Evolutionary conservation across 2,888 invertebrate genomes (phyloP).

Genomic region (Cotesia congregata): DNA sequence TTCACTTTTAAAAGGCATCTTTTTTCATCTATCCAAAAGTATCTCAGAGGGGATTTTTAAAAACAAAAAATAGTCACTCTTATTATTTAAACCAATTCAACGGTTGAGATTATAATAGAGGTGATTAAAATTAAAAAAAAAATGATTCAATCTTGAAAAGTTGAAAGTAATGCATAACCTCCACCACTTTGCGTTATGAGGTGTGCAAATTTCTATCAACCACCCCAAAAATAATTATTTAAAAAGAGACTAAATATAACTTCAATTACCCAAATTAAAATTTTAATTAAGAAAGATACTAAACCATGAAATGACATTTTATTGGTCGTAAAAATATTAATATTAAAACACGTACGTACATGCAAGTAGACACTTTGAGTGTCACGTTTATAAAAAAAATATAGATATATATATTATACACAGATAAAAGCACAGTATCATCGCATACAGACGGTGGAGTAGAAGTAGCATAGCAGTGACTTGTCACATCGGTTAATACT

Average conservation of each 20-base stretch:
- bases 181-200: too few species aligned
- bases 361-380: background rate
- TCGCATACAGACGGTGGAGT: conserved; percentile 21
- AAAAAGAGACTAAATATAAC: background rate
- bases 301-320: background rate
- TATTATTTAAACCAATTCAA: too few species aligned
- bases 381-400: background rate
- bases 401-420: background rate
- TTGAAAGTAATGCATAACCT: too few species aligned
- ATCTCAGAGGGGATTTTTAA: too few species aligned
- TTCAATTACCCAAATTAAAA: background rate
- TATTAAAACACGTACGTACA: background rate
- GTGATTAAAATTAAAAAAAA: too few species aligned
- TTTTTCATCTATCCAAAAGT: too few species aligned
- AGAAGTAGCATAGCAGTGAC: conserved; percentile 41
- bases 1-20: too few species aligned
- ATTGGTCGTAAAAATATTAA: background rate
- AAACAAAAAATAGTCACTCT: too few species aligned
- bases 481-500: conserved; percentile 45
- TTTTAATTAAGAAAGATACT: background rate
- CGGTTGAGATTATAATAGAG: too few species aligned
- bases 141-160: too few species aligned
- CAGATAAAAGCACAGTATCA: background rate
- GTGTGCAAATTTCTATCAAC: background rate
- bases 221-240: background rate